phyloP scores from a whole-genome alignment of 2,797 vertebrate genomes.

The Enteromius unitaeniatus region DNA sequence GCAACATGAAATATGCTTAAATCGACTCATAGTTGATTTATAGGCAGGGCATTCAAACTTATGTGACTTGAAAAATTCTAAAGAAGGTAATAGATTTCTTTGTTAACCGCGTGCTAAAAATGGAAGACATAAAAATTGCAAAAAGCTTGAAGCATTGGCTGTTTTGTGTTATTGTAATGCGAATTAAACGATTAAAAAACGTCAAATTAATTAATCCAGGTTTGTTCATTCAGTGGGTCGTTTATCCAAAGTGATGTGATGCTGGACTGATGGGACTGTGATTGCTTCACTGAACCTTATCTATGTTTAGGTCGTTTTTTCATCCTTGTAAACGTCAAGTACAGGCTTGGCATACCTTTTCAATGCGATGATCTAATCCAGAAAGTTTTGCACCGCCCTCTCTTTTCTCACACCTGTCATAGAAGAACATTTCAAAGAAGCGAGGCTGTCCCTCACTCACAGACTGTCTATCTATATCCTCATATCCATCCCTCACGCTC shows the following conservation, averaged over 20 bases:
- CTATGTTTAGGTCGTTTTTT: background rate
- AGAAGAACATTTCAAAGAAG: conserved; percentile 16
- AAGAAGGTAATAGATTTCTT: background rate
- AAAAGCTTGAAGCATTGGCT: background rate
- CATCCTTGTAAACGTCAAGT: background rate
- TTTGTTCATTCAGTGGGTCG: background rate
- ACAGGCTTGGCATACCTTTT: background rate
- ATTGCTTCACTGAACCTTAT: background rate
- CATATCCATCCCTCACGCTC: conserved; percentile 57
- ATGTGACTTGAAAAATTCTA: background rate
- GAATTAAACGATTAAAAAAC: background rate
- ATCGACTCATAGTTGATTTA: conserved; percentile 10
- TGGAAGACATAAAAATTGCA: background rate
- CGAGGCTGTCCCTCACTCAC: conserved; percentile 39
- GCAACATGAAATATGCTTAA: background rate
- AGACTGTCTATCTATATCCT: conserved; percentile 61
- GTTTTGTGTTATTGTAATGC: background rate
- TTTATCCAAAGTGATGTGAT: background rate
- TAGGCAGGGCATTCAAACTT: background rate
- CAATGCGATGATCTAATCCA: conserved; percentile 23
- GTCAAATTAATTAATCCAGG: no score
- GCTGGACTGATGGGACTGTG: background rate
- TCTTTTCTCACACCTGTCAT: conserved; percentile 17
- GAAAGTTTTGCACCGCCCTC: background rate
- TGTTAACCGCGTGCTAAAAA: background rate